Evolutionary conservation across 64 coral and sea anemone genomes (phyloP).

Genomic region (Montipora capricornis): DNA sequence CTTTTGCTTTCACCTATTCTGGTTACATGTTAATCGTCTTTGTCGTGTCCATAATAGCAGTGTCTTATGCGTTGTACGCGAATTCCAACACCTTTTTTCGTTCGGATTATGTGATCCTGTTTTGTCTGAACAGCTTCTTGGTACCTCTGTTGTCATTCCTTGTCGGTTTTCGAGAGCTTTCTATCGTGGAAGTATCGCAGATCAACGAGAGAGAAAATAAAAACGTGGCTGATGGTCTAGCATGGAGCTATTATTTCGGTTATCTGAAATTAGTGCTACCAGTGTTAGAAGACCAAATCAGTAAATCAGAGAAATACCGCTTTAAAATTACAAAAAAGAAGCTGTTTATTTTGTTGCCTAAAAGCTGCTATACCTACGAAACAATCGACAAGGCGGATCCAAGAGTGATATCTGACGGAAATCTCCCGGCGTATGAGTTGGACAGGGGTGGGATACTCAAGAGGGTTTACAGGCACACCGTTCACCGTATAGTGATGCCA

Average conservation of each 20-base stretch:
- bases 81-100: neutral
- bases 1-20: constrained; percentile 52
- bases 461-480: constrained; percentile 70
- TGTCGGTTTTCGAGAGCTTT: constrained; percentile 70
- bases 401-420: constrained; percentile 13
- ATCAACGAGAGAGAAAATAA: constrained; percentile 68
- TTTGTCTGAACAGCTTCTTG: constrained; percentile 44
- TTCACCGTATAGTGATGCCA: constrained; percentile 47
- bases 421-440: constrained; percentile 32
- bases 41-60: neutral
- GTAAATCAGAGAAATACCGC: neutral
- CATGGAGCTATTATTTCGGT: constrained; percentile 79
- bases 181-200: constrained; percentile 60
- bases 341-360: constrained; percentile 72
- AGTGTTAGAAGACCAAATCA: constrained; percentile 45
- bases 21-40: neutral
- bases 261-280: constrained; percentile 78
- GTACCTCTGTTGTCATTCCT: constrained; percentile 46
- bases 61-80: neutral
- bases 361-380: constrained; percentile 47
- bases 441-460: constrained; percentile 62
- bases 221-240: constrained; percentile 76
- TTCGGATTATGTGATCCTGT: neutral
- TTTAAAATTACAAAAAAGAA: constrained; percentile 16
- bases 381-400: constrained; percentile 26